Base-by-base conservation (phyloP, 2,113 vertebrate genomes). In the Callospermophilus lateralis region DNA sequence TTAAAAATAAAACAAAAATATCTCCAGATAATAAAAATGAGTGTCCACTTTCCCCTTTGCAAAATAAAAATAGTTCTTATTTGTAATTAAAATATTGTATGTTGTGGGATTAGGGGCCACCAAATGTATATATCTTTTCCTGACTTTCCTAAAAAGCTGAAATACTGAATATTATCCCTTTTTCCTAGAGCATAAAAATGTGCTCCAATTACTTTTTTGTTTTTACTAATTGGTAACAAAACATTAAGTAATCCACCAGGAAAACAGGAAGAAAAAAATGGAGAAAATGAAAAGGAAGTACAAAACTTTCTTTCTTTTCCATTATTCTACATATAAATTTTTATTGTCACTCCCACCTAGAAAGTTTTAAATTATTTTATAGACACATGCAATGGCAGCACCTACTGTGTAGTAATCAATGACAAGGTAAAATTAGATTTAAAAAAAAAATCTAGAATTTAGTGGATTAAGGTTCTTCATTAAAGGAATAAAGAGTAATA, bases 381-480 rank as follows among this genome's bases (percentile, higher is more conserved):
- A 63, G n/a, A 42, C 37, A 97, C 9, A 77, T 85, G 5, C 55
- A 45, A 73, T 97, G 63, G 83, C 81, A 94, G 7, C 19, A 65
- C 30, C 28, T 37, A 45, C 67, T 70, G 12, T 16, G n/a, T 7
- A 68, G 45, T 63, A 34, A 28, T 11, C 12, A 68, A 34, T 67
- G n/a, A 24, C 13, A 61, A 61, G 24, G 74, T 37, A 96, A 84
- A 3, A 72, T 32, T 45, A 80, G 28, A 87, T 58, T 15, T 51
- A 13, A 51, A 63, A 97, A 97, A 97, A 97, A 67, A 97, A 67
- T 55, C 58, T 96, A 28, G 8, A 89, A 30, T 4, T 96, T 97
- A 96, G 17, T 94, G 89, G 7, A 92, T 80, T 53, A 94, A 87
- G 79, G 85, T 8, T 8, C 5, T 84, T 96, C 72, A 58, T 86